Percentiles rank a stretch among this genome's conserved stretches.
These are phyloP conservation scores for Choloepus hoffmanni DNA, from an alignment of 2,113 vertebrate genomes.

Conservation along the genomic window DNA sequence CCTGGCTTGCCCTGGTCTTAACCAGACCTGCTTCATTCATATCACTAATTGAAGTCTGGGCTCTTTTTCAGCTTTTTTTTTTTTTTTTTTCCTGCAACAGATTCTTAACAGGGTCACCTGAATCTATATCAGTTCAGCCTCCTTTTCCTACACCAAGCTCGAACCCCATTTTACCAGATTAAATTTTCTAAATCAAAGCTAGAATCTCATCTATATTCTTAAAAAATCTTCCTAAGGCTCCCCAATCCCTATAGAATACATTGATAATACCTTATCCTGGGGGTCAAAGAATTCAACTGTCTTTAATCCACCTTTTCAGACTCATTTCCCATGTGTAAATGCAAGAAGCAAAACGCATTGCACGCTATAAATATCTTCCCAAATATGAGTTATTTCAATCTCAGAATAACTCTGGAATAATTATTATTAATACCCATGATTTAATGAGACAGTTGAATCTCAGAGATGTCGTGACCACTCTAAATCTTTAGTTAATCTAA, in stretches of 20 bases:
- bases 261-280: neutral
- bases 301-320: neutral
- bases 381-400: neutral
- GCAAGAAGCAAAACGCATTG: neutral
- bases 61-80: too few species aligned
- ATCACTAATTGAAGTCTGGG: too few species aligned
- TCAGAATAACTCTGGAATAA: neutral
- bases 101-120: neutral
- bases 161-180: neutral
- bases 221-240: neutral
- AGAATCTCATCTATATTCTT: neutral
- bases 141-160: neutral
- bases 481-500: neutral
- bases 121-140: neutral
- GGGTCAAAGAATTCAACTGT: neutral
- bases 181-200: neutral
- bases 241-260: neutral
- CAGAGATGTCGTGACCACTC: neutral
- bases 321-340: neutral
- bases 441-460: neutral
- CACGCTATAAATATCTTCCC: neutral
- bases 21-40: too few species aligned
- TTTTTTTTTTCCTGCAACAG: neutral
- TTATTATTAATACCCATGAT: neutral
- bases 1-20: too few species aligned